These are phyloP conservation scores for Dryobota labecula DNA, from an alignment of 2,888 invertebrate species.

Conservation along the genomic window DNA sequence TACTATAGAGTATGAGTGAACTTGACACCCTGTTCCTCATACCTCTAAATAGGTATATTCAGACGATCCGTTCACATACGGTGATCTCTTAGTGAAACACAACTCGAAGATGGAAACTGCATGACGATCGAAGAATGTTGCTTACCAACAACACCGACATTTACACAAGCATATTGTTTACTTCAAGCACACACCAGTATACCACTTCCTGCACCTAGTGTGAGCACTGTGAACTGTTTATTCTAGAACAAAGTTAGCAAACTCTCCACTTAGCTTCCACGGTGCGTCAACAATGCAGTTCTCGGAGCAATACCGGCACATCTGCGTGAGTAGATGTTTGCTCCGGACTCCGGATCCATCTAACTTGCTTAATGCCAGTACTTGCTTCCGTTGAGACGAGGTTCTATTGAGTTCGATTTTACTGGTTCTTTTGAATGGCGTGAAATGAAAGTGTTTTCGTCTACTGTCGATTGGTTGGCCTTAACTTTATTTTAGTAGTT, in stretches of 20 bases:
- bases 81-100: neutral
- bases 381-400: conserved; percentile 23
- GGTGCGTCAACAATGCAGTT: conserved; percentile 49
- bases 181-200: conserved; percentile 29
- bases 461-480: neutral
- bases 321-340: conserved; percentile 42
- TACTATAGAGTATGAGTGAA: too few relatives aligned
- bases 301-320: conserved; percentile 47
- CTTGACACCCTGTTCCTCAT: too few relatives aligned
- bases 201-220: conserved; percentile 24
- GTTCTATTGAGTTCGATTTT: conserved; percentile 24
- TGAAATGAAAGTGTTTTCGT: neutral
- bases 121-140: neutral
- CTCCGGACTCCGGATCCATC: conserved; percentile 44
- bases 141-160: neutral
- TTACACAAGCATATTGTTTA: conserved; percentile 13
- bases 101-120: neutral
- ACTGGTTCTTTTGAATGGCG: neutral
- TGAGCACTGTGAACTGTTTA: conserved; percentile 26
- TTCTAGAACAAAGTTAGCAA: conserved; percentile 27
- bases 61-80: neutral
- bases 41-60: neutral
- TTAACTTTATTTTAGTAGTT: neutral
- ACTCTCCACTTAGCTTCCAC: conserved; percentile 30
- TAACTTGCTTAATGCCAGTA: conserved; percentile 51